Percentiles rank a stretch among this genome's conserved stretches.
phyloP scores from a whole-genome alignment of 2,888 invertebrate genomes.

The Acholoe squamosa region DNA sequence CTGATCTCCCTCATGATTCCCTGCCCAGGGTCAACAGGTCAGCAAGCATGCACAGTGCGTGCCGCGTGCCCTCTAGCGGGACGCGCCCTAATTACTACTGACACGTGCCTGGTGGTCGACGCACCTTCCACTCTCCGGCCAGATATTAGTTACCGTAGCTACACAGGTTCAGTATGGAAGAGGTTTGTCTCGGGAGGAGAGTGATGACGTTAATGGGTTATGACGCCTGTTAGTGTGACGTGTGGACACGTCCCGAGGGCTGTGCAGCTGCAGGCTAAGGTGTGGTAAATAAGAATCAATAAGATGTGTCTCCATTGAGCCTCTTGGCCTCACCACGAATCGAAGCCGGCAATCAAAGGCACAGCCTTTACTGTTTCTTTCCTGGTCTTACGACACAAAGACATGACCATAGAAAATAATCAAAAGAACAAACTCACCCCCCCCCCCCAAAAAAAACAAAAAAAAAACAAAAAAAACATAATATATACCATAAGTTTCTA shows the following conservation, averaged over 20 bases:
- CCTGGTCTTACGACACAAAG: too few species aligned
- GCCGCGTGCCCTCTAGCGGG: background rate
- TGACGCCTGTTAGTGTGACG: background rate
- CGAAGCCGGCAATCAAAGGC: too few species aligned
- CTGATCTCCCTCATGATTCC: background rate
- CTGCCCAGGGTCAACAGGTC: slow-evolving; percentile 23
- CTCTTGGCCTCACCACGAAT: too few species aligned
- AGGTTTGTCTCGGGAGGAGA: background rate
- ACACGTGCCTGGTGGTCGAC: background rate
- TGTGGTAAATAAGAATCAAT: too few species aligned
- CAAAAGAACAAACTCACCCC: too few species aligned
- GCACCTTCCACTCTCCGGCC: background rate
- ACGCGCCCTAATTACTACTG: background rate
- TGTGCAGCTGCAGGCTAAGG: too few species aligned
- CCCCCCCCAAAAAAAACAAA: too few species aligned
- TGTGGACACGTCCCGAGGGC: background rate
- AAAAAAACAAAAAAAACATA: too few species aligned
- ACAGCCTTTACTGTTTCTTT: too few species aligned
- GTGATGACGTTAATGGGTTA: slow-evolving; percentile 6
- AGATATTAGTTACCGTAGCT: background rate
- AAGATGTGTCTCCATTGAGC: too few species aligned
- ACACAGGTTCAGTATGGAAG: background rate
- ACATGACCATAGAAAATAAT: too few species aligned
- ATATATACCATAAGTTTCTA: too few species aligned
- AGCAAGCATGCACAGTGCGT: background rate